Evolutionary conservation across 2,113 vertebrate species (phyloP).

Genomic region (Lepus europaeus): DNA sequence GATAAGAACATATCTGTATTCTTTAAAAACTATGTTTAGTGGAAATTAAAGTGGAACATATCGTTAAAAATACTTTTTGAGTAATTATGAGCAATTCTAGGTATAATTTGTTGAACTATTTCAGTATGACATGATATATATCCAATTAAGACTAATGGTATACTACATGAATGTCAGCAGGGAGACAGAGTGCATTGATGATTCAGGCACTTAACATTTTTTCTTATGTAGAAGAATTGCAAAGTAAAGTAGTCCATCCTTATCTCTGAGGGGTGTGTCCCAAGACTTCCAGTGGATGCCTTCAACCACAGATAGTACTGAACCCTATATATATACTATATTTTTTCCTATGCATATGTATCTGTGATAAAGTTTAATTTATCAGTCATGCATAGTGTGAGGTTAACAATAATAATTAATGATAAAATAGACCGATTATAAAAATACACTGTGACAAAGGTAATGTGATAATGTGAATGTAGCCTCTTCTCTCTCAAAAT

Average conservation of each 20-base stretch:
- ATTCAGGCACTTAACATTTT: not conserved
- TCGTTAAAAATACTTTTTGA: conserved; percentile 44
- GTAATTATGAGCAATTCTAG: not conserved
- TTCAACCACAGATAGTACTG: not conserved
- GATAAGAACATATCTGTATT: not conserved
- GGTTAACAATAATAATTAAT: not conserved
- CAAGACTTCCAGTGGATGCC: not conserved
- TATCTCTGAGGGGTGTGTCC: not conserved
- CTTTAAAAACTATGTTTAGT: conserved; percentile 36
- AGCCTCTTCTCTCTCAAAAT: not conserved
- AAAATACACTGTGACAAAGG: not conserved
- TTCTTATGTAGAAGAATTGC: conserved; percentile 17
- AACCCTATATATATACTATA: not conserved
- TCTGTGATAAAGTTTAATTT: not conserved
- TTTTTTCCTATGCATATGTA: not conserved
- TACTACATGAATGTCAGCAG: not conserved
- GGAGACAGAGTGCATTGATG: not conserved
- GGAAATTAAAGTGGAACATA: not conserved
- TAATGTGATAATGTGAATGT: not conserved
- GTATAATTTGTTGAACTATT: conserved; percentile 52
- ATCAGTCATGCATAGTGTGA: not conserved
- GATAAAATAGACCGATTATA: not conserved
- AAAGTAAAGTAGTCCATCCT: not conserved
- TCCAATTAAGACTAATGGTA: not conserved
- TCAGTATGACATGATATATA: not conserved